These are phyloP conservation scores for Deroplatys truncata DNA, from an alignment of 2,888 invertebrate genomes.

Conservation along the genomic window DNA sequence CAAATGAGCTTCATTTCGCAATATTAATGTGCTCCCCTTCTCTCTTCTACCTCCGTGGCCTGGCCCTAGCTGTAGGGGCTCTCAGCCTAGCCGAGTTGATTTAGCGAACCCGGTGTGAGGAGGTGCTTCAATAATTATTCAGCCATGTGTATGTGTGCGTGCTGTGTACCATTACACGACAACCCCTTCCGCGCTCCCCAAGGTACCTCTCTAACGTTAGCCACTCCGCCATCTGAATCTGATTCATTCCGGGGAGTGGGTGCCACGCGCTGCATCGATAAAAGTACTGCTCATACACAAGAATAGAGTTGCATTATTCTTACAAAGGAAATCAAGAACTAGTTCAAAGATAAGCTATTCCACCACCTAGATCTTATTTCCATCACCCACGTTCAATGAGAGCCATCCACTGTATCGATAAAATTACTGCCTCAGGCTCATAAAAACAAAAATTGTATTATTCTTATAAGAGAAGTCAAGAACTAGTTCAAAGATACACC, in stretches of 20 bases:
- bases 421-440: no score
- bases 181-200: neutral
- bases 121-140: slow-evolving; percentile 25
- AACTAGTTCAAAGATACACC: no score
- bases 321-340: no score
- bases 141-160: slow-evolving; percentile 25
- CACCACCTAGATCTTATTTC: no score
- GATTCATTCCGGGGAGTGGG: neutral
- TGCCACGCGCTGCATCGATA: neutral
- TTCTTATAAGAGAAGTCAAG: no score
- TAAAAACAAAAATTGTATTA: no score
- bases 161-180: neutral
- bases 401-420: no score
- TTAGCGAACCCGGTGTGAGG: slow-evolving; percentile 20
- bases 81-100: slow-evolving; percentile 10
- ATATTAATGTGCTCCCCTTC: slow-evolving; percentile 66
- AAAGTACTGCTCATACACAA: neutral
- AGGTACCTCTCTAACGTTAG: neutral
- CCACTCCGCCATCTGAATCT: slow-evolving; percentile 13
- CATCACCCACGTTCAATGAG: no score
- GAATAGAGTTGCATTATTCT: no score
- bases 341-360: no score
- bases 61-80: slow-evolving; percentile 20
- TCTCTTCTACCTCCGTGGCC: slow-evolving; percentile 31
- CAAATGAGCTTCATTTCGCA: slow-evolving; percentile 87